A percentile compares a stretch with the other conserved stretches of the same genome.
phyloP scores from a whole-genome alignment of 2,888 invertebrate species.

The Melikaiella ostensackeni region DNA sequence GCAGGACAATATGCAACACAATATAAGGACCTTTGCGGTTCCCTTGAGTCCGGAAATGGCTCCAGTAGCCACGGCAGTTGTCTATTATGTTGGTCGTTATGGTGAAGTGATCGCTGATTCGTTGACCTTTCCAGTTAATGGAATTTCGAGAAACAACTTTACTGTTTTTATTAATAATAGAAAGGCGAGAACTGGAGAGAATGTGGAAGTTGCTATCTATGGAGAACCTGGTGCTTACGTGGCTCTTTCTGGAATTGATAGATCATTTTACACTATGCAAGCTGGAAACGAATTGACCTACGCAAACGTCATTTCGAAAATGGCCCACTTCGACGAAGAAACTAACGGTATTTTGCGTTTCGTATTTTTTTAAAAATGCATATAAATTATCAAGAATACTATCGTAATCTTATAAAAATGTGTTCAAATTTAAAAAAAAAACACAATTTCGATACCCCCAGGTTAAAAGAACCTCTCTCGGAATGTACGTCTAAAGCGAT shows the following conservation, averaged over 20 bases:
- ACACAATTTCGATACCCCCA: too few species aligned
- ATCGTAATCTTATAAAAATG: too few species aligned
- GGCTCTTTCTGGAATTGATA: conserved; percentile 93
- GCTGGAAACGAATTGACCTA: conserved; percentile 94
- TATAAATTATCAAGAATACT: too few species aligned
- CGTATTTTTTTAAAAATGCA: too few species aligned
- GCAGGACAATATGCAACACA: conserved; percentile 89
- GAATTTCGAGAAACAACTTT: conserved; percentile 94
- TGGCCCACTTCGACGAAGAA: conserved; percentile 91
- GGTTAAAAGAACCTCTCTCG: too few species aligned
- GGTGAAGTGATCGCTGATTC: conserved; percentile 95
- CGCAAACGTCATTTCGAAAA: conserved; percentile 91
- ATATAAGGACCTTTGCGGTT: conserved; percentile 89
- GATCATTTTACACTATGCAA: conserved; percentile 94
- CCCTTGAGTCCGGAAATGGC: conserved; percentile 93
- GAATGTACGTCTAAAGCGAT: too few species aligned
- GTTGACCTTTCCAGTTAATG: conserved; percentile 97
- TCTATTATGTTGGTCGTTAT: conserved; percentile 90
- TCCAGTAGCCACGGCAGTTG: conserved; percentile 93
- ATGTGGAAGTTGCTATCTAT: conserved; percentile 94
- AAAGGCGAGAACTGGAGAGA: conserved; percentile 95
- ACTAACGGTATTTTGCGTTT: conserved; percentile 81
- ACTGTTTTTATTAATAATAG: conserved; percentile 93
- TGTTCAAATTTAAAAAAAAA: too few species aligned
- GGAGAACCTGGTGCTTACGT: conserved; percentile 97